Conservation (phyloP, 1,140 invertebrate species). For the Drosophila leontia region DNA sequence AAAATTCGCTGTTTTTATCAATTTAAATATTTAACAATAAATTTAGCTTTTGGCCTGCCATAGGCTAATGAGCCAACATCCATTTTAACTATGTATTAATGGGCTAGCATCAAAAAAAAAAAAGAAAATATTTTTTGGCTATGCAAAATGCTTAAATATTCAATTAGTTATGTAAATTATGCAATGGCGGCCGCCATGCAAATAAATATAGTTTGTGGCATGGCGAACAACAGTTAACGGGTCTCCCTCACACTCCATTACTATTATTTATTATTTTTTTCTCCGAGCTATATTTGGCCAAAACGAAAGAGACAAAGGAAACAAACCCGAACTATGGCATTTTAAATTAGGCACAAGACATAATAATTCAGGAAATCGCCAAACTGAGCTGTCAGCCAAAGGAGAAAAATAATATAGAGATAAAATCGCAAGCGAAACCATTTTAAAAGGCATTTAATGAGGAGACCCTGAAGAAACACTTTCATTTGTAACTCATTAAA, state of each 20-base stretch:
- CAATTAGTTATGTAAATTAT: constrained; percentile 66
- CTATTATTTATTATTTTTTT: constrained; percentile 35
- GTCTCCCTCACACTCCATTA: constrained; percentile 34
- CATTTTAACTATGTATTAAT: constrained; percentile 33
- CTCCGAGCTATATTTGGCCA: constrained; percentile 20
- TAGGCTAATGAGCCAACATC: constrained; percentile 26
- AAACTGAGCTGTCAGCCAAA: constrained; percentile 38
- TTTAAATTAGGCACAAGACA: constrained; percentile 38
- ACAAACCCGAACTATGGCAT: constrained; percentile 26
- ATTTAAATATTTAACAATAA: constrained; percentile 41
- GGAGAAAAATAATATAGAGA: constrained; percentile 22
- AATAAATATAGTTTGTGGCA: constrained; percentile 39
- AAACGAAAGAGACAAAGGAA: constrained; percentile 19
- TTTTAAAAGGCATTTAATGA: constrained; percentile 36
- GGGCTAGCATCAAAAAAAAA: constrained; percentile 33
- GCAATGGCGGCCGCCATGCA: constrained; percentile 38
- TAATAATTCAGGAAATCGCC: constrained; percentile 44
- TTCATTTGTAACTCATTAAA: constrained; percentile 80
- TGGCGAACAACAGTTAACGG: constrained; percentile 11
- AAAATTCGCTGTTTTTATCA: neutral
- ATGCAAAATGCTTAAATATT: constrained; percentile 58
- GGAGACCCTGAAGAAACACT: constrained; percentile 43
- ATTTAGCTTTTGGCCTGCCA: constrained; percentile 19
- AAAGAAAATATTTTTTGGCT: constrained; percentile 43
- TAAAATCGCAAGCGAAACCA: constrained; percentile 31